Evolutionary conservation across 2,797 vertebrate genomes (phyloP), one percentile per base, ranked within the genome.

Genomic region (Hoplostethus atlanticus): DNA sequence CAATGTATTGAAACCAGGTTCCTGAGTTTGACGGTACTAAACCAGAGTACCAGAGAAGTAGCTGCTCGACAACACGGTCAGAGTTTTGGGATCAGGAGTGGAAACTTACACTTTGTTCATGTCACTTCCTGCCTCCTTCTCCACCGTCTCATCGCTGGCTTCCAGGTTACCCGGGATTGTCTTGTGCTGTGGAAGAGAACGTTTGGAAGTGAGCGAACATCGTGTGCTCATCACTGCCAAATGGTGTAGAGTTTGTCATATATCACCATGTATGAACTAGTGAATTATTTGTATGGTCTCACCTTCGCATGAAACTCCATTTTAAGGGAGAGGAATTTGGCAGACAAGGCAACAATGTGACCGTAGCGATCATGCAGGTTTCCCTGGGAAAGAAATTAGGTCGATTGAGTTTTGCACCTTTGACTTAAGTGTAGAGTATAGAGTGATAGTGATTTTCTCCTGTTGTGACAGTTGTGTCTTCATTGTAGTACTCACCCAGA

Each of bases 261-360:
- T 47, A 16, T 5, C 46, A 47, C 7, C 4, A 16, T 46, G 4
- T 13, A 13, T 46, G 10, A 46, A 4, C 44, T n/a, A 42, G 10
- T 10, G 40, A 42, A 36, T 3, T 2, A 10, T 12, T 42, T 42
- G 10, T 10, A 10, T 9, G 10, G 10, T 17, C 74, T 85, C 81
- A 98, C 98, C 96, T 99, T 98, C 55, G 87, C 69, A 6, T 99
- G 98, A 87, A 99, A 99, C 48, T 97, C 96, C 85, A 99, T 96
- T 87, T 99, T 99, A 73, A 90, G 93, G 83, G 94, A 94, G 61
- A 99, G 83, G 21, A 95, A 96, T 61, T 95, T 97, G 2, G 96
- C 94, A 21, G 96, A 98, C 79, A 99, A 81, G 17, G 82, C 96
- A 21, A 99, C 98, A 46, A 99, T 95, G 85, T 99, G 98, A 51